Conservation (phyloP, 2,888 invertebrate species). For the Aphidoletes aphidimyza region DNA sequence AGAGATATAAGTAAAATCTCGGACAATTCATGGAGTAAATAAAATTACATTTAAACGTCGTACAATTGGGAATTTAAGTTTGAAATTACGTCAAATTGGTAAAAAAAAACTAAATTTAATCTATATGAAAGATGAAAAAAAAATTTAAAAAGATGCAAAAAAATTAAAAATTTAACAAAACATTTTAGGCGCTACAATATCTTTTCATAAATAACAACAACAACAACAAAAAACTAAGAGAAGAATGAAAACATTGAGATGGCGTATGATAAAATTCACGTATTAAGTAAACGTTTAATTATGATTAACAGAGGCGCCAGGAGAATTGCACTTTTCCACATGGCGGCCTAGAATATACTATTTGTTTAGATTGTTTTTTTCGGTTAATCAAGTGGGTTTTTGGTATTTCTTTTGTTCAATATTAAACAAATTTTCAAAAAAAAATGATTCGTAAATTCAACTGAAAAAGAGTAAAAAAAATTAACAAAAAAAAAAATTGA, state of each 20-base stretch:
- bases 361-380: constrained; percentile 25
- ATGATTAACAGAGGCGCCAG: neutral
- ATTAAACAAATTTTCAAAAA: constrained; percentile 10
- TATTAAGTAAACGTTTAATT: neutral
- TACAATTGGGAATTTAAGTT: constrained; percentile 44
- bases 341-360: neutral
- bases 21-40: neutral
- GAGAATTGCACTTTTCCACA: neutral
- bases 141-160: neutral
- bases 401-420: constrained; percentile 47
- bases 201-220: no score
- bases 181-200: constrained; percentile 16
- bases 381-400: constrained; percentile 47
- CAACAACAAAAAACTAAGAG: neutral
- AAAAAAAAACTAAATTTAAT: neutral
- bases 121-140: neutral
- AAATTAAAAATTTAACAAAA: neutral
- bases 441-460: neutral
- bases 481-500: constrained; percentile 4
- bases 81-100: neutral
- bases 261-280: constrained; percentile 13
- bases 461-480: neutral
- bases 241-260: neutral
- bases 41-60: constrained; percentile 4
- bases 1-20: neutral